Base-by-base conservation (phyloP, 2,113 vertebrate species). In the Todiramphus chloris region DNA sequence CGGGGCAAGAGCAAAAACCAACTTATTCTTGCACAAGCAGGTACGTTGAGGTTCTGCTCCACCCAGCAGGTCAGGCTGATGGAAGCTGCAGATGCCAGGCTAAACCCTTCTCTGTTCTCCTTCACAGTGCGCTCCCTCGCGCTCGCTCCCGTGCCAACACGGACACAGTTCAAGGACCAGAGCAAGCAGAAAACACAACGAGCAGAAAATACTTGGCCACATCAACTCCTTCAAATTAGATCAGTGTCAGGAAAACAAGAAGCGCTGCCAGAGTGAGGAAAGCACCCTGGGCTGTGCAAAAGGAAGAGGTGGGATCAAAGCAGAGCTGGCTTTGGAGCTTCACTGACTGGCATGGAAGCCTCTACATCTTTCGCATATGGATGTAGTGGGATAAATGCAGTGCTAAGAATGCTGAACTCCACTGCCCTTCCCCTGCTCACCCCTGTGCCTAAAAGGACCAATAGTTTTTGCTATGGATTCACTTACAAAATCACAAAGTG, bases 51-150 rank as follows among this genome's bases (percentile, higher is more conserved):
- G 39, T 56, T 64, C 69, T 2, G 31, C 83, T 77, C 58, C n/a
- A 12, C 0, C 1, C n/a, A 70, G 75, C 3, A 3, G 50, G 44
- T 60, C 13, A 8, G 50, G 58, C n/a, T 27, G 73, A 27, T 1
- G 12, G 60, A 63, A 55, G 16, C 43, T 48, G 70, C 27, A 21
- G 24, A 6, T 81, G 25, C 20, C 75, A 59, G 58, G 30, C 66
- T 11, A 77, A 92, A 51, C 20, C 48, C 18, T 63, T 53, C 6
- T 0, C 12, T 59, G 37, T 3, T 17, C 9, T 67, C 33, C 37
- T 21, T 64, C 33, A 1, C 0, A 0, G 33, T 11, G 27, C 9
- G 1, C 55, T 77, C 56, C 75, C 56, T 37, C 53, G 66, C 0
- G 0, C 33, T 50, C 27, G 0, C 10, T 69, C 30, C 48, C 10